Conservation (phyloP, 2,888 invertebrate genomes). For the Euphydryas editha region DNA sequence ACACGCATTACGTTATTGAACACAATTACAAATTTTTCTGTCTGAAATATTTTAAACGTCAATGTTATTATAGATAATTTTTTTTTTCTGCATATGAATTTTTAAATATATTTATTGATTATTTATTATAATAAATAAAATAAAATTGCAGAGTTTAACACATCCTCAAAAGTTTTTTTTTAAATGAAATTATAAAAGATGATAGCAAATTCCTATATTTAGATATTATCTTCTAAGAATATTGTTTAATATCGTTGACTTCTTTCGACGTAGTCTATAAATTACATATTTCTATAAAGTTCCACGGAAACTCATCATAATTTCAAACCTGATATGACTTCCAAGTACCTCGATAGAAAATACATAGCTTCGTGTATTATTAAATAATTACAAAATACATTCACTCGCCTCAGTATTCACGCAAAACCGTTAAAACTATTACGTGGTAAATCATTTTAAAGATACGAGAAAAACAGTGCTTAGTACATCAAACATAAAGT, state of each 20-base stretch:
- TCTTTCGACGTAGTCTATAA: background rate
- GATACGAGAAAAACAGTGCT: background rate
- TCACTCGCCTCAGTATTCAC: constrained; percentile 23
- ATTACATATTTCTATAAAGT: constrained; percentile 1
- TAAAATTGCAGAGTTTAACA: too few species aligned
- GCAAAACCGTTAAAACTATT: constrained; percentile 25
- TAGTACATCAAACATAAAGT: constrained; percentile 5
- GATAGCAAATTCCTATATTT: background rate
- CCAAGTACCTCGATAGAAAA: constrained; percentile 18
- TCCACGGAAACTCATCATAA: constrained; percentile 5
- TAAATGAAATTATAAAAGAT: background rate
- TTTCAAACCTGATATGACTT: constrained; percentile 1
- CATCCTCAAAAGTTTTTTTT: background rate
- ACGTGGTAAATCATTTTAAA: constrained; percentile 3
- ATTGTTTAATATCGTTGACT: background rate
- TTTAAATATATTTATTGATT: too few species aligned
- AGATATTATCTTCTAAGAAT: background rate
- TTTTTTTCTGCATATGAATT: too few species aligned
- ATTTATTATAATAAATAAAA: too few species aligned
- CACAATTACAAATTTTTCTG: too few species aligned
- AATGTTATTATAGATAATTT: too few species aligned
- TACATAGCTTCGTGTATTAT: constrained; percentile 10
- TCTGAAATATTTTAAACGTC: too few species aligned
- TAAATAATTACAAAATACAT: constrained; percentile 23
- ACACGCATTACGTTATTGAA: too few species aligned